Base-by-base conservation (phyloP, 2,888 invertebrate species). In the Eustalomyia histrio region DNA sequence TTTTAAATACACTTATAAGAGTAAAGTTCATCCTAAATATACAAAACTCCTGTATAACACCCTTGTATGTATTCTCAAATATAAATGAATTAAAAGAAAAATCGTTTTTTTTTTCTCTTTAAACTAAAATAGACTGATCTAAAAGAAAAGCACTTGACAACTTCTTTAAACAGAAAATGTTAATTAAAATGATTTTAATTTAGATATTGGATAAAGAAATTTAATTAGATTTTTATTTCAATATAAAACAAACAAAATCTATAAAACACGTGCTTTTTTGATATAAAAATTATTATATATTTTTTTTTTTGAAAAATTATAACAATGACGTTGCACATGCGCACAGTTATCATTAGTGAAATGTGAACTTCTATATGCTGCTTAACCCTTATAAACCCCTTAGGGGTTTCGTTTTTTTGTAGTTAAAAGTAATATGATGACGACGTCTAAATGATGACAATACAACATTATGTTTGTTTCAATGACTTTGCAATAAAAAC, bases 1-100 rank as follows among this genome's bases (percentile, higher is more conserved):
- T 81, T 80, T 65, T 78, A 75, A 69, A 81, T 71, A 81, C 81
- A 58, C 71, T 78, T 78, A n/a, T n/a, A 43, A 81, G 81, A 74
- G 57, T 81, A 78, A 81, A 81, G 81, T 81, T 81, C 81, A 76
- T 50, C 33, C 33, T 50, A 72, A 75, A 72, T 58, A 74, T 33
- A 58, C 55, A 14, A 18, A 50, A 58, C 71, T 80, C 61, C 80
- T 76, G 72, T 76, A 61, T 61, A 21, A 12, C 33, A 64, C 55
- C 39, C 50, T 29, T 9, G 21, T 35, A 16, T 29, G 24, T 10
- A 50, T 50, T 65, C 29, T 29, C 35, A 35, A 47, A 47, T n/a
- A 47, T 47, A 47, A 47, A 57, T 76, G 61, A 76, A 71, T 76
- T 67, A 57, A 68, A 67, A 67, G 65, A 24, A 61, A 60, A 29